phyloP scores from a whole-genome alignment of 2,797 vertebrate species.

The Alfaro cultratus region DNA sequence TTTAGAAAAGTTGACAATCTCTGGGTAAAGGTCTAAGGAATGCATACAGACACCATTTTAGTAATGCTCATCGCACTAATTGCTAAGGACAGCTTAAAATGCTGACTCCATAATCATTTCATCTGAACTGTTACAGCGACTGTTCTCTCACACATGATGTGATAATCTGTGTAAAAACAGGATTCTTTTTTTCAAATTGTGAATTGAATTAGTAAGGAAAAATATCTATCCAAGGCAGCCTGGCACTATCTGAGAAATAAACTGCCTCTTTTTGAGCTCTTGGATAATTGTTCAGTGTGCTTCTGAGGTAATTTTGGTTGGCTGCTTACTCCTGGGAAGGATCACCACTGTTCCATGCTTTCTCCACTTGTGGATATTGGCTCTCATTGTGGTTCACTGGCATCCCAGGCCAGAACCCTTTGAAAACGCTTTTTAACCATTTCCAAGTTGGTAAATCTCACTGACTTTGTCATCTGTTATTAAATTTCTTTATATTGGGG shows the following conservation, averaged over 20 bases:
- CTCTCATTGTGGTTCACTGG: neutral
- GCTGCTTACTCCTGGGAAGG: neutral
- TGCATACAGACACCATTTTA: neutral
- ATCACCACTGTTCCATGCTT: neutral
- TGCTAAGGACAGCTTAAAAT: neutral
- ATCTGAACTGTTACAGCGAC: neutral
- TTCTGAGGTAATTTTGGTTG: neutral
- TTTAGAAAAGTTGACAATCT: neutral
- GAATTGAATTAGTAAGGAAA: neutral
- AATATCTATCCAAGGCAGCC: neutral
- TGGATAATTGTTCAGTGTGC: neutral
- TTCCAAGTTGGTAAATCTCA: neutral
- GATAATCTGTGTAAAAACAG: neutral
- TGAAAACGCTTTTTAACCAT: neutral
- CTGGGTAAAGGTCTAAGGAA: neutral
- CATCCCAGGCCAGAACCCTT: neutral
- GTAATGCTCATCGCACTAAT: neutral
- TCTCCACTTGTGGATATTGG: neutral
- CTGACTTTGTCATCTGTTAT: neutral
- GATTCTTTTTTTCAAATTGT: neutral
- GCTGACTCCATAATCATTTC: neutral
- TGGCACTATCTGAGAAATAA: neutral
- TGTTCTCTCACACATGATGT: neutral
- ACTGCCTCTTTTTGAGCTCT: neutral
- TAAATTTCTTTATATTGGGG: neutral